Percentiles rank a stretch among this genome's conserved stretches.
Conservation (phyloP, 2,797 vertebrate species). For the Gastrophryne carolinensis region DNA sequence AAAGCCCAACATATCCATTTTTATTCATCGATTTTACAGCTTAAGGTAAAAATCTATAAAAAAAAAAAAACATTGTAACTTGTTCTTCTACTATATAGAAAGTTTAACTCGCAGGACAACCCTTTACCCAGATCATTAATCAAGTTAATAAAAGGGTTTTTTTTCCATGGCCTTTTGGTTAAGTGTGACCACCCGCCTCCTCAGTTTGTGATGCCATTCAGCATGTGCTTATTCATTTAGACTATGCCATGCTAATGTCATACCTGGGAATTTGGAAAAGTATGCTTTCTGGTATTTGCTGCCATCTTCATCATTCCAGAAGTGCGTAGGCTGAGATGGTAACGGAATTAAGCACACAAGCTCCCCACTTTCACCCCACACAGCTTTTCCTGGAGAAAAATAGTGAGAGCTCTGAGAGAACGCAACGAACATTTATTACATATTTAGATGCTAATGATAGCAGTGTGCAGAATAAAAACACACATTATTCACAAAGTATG, state of each 20-base stretch:
- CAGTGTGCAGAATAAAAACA: background rate
- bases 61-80: no score
- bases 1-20: no score
- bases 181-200: background rate
- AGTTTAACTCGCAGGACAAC: background rate
- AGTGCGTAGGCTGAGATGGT: slow-evolving; percentile 93
- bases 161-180: background rate
- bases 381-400: slow-evolving; percentile 75
- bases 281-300: slow-evolving; percentile 94
- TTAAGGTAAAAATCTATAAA: no score
- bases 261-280: slow-evolving; percentile 90
- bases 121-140: background rate
- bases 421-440: background rate
- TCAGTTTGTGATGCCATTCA: background rate
- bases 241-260: background rate
- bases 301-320: slow-evolving; percentile 93
- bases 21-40: no score
- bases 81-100: background rate
- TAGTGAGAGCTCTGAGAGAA: slow-evolving; percentile 18
- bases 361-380: slow-evolving; percentile 94
- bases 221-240: slow-evolving; percentile 2
- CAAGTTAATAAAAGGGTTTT: background rate
- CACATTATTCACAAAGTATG: background rate
- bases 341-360: slow-evolving; percentile 91
- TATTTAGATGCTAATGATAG: slow-evolving; percentile 23